Evolutionary conservation across 2,888 invertebrate species (phyloP).

Genomic region (Lacanobia wlatinum): DNA sequence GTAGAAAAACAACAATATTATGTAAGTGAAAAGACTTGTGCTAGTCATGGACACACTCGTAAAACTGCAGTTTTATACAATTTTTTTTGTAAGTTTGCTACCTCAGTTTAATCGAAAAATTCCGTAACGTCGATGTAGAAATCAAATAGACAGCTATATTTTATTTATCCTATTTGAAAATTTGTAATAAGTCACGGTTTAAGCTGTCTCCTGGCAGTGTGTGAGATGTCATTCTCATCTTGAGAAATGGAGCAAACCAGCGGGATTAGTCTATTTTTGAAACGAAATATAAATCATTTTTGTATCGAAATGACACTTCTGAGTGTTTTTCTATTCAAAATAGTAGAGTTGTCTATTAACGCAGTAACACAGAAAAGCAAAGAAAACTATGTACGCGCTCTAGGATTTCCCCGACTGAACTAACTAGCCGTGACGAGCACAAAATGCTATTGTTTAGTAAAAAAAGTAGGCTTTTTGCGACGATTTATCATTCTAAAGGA

Average conservation of each 20-base stretch:
- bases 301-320: constrained; percentile 19
- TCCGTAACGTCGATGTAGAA: constrained; percentile 39
- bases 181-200: background rate
- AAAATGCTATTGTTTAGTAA: constrained; percentile 15
- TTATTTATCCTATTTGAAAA: background rate
- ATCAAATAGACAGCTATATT: constrained; percentile 24
- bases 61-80: constrained; percentile 19
- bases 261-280: constrained; percentile 40
- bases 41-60: background rate
- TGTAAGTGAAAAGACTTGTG: constrained; percentile 18
- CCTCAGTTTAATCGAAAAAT: constrained; percentile 29
- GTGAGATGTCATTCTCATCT: constrained; percentile 38
- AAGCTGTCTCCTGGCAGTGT: constrained; percentile 25
- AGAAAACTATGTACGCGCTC: constrained; percentile 1
- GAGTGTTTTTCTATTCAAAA: constrained; percentile 4
- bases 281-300: constrained; percentile 22
- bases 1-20: constrained; percentile 38
- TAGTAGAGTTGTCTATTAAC: constrained; percentile 9
- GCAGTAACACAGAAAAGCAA: constrained; percentile 6
- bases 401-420: constrained; percentile 23
- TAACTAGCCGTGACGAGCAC: constrained; percentile 43
- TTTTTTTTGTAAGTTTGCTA: background rate
- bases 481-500: constrained; percentile 28
- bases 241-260: constrained; percentile 35
- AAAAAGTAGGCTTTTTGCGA: constrained; percentile 30